Percentiles rank a stretch among this genome's conserved stretches.
Conservation (phyloP, 2,113 vertebrate genomes). For the Crypturellus undulatus region DNA sequence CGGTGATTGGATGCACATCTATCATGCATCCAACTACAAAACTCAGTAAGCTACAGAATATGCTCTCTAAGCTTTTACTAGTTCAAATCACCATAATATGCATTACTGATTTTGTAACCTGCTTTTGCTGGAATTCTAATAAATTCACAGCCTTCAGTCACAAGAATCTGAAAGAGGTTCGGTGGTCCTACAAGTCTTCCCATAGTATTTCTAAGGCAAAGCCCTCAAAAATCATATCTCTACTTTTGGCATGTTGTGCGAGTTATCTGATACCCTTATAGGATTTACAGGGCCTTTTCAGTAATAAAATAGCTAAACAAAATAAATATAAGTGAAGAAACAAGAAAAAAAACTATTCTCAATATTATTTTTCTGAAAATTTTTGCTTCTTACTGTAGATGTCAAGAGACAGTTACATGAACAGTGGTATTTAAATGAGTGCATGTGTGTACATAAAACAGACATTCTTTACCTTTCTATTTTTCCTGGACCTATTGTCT, state of each 20-base stretch:
- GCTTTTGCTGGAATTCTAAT: background rate
- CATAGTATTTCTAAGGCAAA: background rate
- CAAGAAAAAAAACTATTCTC: background rate
- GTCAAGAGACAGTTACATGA: background rate
- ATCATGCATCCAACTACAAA: background rate
- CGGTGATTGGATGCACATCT: background rate
- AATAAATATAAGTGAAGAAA: slow-evolving; percentile 19
- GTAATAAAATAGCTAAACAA: background rate
- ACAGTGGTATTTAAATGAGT: background rate
- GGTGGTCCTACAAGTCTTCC: background rate
- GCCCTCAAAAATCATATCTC: background rate
- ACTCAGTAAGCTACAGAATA: background rate
- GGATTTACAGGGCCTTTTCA: background rate
- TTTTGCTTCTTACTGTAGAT: background rate
- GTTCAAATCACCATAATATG: background rate
- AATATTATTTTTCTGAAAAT: background rate
- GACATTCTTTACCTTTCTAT: background rate
- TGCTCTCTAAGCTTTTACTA: background rate
- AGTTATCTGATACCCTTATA: slow-evolving; percentile 31
- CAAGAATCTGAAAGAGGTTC: slow-evolving; percentile 34
- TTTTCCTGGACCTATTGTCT: background rate
- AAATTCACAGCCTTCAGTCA: slow-evolving; percentile 51
- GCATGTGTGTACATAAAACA: fast-evolving
- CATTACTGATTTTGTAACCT: background rate
- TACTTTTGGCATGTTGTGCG: slow-evolving; percentile 39